Evolutionary conservation across 2,888 invertebrate genomes (phyloP), one percentile per base, ranked within the genome.

Genomic region (Sarcophaga carnaria): DNA sequence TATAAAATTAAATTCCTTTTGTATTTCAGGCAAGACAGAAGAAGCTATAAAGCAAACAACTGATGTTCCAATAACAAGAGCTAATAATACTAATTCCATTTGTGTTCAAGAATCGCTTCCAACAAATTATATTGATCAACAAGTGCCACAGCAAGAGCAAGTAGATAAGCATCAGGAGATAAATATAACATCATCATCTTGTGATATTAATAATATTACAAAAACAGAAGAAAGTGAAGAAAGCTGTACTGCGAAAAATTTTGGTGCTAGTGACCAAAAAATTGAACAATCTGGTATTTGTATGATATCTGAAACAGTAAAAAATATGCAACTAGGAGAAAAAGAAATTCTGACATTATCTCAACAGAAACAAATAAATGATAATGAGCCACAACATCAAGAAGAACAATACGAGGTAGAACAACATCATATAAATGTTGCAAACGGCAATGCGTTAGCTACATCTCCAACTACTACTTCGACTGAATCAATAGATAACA

Each of bases 301-400:
- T 66, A 76, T 62, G 12, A 49, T 80, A 49, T 66, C 76, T 1
- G 76, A 76, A 77, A 54, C 79, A 60, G 22, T 81, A 45, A 70
- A 85, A 54, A 86, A 66, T 84, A 86, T 88, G 88, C 88, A 85
- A 69, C 74, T 88, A 49, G 86, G 66, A 45, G 79, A 80, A 66
- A 81, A 78, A 63, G 79, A 83, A 76, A 66, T 60, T 67, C 25
- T 80, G 71, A n/a, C 71, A 72, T 71, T 85, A 77, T 76, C 84
- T 77, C 84, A 84, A 76, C 80, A 84, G 71, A 71, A 76, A 54
- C 17, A 82, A 76, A 45, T 66, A 20, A 66, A 60, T 63, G 62
- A 69, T 78, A 83, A 74, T 79, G 78, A 82, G 17, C 78, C 60
- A 47, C 25, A 12, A 72, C 12, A 71, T 3, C 54, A 80, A 17